Evolutionary conservation across 2,113 vertebrate species (phyloP), one percentile per base, ranked within the genome.

Genomic region (Thalassoma bifasciatum): DNA sequence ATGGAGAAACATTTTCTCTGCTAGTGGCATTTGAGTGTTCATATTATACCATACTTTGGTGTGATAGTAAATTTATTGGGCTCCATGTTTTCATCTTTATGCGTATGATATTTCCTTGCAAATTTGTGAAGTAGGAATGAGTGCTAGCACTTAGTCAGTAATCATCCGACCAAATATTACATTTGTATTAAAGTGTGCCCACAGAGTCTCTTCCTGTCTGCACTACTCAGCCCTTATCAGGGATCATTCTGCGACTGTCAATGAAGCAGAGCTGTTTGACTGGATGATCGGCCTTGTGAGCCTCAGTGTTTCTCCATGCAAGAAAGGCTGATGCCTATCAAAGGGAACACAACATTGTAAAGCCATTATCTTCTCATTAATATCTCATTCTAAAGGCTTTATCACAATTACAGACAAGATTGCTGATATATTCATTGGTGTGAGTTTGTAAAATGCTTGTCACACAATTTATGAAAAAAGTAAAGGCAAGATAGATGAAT

Each of bases 171-270:
- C 5, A 19, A 46, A 19, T 46, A 17, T 46, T 13, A 12, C 40
- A 14, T 0, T 46, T 46, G 4, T 2, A 1, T 19, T 46, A 5
- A 7, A 46, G 4, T 46, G 16, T 46, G 40, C 1, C 11, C 4
- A 14, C 40, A 42, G 12, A 14, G 44, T 16, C 34, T 46, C 1
- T 5, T 3, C 24, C 42, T 3, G 7, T 26, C 26, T 2, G 1
- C 26, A 53, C 40, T 26, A 3, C 67, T 58, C 42, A 26, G 36
- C 11, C 5, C 52, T 47, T 53, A 74, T 53, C 52, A 59, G 24
- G 2, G 1, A 13, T 19, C 42, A 36, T 8, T 50, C 10, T 52
- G 22, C 22, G n/a, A 21, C n/a, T 56, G 17, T 23, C 5, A n/a
- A 5, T 7, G 24, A 51, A 38, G 30, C n/a, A n/a, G 22, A 76